A percentile compares a stretch with the other conserved stretches of the same genome.
Conservation (phyloP, 2,113 vertebrate genomes). For the Porphyrio hochstetteri region DNA sequence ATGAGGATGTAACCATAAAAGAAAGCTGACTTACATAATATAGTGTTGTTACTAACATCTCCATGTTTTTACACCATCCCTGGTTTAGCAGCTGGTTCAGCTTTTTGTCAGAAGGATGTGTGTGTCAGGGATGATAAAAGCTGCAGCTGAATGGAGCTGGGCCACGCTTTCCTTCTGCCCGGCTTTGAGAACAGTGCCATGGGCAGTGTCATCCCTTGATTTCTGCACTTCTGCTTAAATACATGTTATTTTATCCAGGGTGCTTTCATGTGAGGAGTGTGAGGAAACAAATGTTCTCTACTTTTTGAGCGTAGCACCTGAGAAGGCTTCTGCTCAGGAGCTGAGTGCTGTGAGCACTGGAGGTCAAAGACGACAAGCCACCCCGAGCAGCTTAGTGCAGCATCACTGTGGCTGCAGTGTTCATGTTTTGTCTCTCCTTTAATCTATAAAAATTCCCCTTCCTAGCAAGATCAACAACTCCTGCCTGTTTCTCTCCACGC, state of each 20-base stretch:
- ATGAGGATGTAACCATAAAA: neutral
- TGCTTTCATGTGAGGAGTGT: rapidly evolving
- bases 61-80: neutral
- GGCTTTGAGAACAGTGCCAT: rapidly evolving
- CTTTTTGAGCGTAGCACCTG: neutral
- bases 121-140: neutral
- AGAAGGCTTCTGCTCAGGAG: neutral
- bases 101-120: neutral
- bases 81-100: neutral
- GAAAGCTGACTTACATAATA: neutral
- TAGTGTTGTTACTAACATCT: neutral
- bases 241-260: rapidly evolving
- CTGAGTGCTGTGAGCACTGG: neutral
- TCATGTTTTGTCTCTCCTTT: rapidly evolving
- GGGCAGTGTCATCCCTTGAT: neutral
- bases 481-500: neutral
- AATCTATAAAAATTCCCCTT: neutral
- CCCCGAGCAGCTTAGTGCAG: neutral
- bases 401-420: rapidly evolving
- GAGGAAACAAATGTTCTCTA: neutral
- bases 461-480: neutral
- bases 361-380: neutral
- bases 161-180: rapidly evolving
- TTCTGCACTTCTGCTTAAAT: neutral
- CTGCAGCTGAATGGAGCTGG: neutral